phyloP scores from a whole-genome alignment of 2,113 vertebrate species.

The Protomyctophum bolini region DNA sequence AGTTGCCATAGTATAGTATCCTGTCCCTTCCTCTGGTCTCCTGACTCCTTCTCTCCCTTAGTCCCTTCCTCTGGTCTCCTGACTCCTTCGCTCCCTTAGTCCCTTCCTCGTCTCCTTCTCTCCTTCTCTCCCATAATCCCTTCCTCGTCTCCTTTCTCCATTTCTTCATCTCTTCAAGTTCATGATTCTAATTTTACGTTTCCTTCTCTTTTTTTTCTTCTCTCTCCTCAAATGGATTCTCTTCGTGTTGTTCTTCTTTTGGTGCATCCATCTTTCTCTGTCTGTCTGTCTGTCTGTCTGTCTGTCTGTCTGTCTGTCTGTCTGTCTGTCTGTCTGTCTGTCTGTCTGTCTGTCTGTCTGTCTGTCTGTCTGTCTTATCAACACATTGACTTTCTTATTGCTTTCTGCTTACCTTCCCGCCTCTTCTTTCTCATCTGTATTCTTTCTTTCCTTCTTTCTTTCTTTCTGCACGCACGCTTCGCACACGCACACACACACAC shows the following conservation, averaged over 20 bases:
- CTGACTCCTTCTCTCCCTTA: neutral
- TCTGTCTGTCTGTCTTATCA: neutral
- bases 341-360: neutral
- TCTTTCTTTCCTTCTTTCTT: neutral
- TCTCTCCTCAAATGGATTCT: neutral
- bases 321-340: neutral
- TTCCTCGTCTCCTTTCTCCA: neutral
- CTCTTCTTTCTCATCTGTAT: no score
- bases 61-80: neutral
- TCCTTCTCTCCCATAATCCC: neutral
- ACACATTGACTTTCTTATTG: no score
- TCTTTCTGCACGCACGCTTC: no score
- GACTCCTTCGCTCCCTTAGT: no score
- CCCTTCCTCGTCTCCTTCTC: neutral
- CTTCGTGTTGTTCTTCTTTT: neutral
- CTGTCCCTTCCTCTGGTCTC: neutral
- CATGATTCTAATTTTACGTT: slow-evolving; percentile 14
- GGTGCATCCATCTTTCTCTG: neutral
- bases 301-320: no score
- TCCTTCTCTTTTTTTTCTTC: neutral
- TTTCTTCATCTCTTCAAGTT: neutral
- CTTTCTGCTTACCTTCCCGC: no score
- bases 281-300: no score
- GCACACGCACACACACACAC: slow-evolving; percentile 1
- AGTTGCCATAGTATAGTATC: no score